Base-by-base conservation (phyloP, 53 echinoderm and acorn worm genomes). In the Arbacia lixula region DNA sequence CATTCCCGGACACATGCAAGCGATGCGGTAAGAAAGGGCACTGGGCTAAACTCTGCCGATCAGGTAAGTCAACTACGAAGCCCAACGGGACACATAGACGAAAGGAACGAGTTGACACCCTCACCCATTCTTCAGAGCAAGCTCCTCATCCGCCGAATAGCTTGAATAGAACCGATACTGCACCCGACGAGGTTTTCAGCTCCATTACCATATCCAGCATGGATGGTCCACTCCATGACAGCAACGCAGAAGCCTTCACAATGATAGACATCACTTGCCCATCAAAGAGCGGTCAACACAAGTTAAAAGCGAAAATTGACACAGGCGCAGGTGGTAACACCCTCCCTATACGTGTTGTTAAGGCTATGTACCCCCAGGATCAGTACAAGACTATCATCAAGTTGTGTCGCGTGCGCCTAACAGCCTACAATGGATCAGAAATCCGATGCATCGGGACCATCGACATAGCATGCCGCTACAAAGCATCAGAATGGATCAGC, bases 391-490 rank as follows among this genome's bases (percentile, higher is more conserved):
- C 12, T 5, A 57, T 57, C 5, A 30, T 67, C n/a, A 12, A 11
- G 32, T 55, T 66, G 5, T 29, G 65, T 5, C 42, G 53, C 12
- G 83, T 58, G 17, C 75, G 53, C 16, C 83, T 87, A 28, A 54
- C 86, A n/a, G 88, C 88, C 9, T 91, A 87, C 56, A 87, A 84
- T 54, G 91, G 91, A 12, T 26, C 91, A 9, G 24, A 60, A 22
- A 91, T 91, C 53, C 43, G 21, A 72, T 87, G 87, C 66, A 40
- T 87, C 9, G 90, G 90, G 16, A 62, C 55, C 22, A 86, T 90
- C 31, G 29, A 65, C 85, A 51, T 89, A 26, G 61, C 42, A 63
- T 89, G 89, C 67, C 21, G 55, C 17, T 85, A 77, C 56, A 54
- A 85, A 12, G 54, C 22, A n/a, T 77, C 85, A 24, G 17, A 32